A percentile compares a stretch with the other conserved stretches of the same genome.
These are phyloP conservation scores for Erannis defoliaria DNA, from an alignment of 2,888 invertebrate species.

Conservation along the genomic window DNA sequence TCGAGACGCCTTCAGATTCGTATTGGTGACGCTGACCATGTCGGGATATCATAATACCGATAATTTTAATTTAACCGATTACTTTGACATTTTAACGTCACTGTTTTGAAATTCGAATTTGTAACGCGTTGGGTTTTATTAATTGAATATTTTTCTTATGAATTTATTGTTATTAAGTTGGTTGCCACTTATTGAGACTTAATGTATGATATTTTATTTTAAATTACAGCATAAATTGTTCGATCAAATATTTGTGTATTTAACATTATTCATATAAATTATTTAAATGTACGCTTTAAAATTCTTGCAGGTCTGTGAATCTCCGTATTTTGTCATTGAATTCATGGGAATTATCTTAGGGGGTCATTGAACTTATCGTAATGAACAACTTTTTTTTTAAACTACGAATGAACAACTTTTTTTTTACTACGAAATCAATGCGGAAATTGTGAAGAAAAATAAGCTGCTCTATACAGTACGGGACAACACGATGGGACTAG, in stretches of 20 bases:
- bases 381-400: too few relatives aligned
- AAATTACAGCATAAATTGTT: neutral
- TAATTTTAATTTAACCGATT: conserved; percentile 18
- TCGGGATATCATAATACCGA: conserved; percentile 4
- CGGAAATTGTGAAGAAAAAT: too few relatives aligned
- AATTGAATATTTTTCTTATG: conserved; percentile 21
- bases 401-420: too few relatives aligned
- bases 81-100: conserved; percentile 14
- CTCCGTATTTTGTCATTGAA: too few relatives aligned
- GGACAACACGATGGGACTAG: too few relatives aligned
- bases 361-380: too few relatives aligned
- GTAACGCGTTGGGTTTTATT: conserved; percentile 21
- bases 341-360: too few relatives aligned
- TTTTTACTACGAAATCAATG: too few relatives aligned
- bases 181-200: neutral
- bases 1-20: conserved; percentile 21
- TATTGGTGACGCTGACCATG: neutral
- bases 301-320: too few relatives aligned
- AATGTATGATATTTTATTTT: neutral
- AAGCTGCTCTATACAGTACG: too few relatives aligned
- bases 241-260: neutral
- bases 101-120: conserved; percentile 29
- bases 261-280: neutral
- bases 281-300: too few relatives aligned
- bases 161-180: conserved; percentile 22